Base-by-base conservation (phyloP, 2,113 vertebrate genomes). In the Solenodon paradoxus region DNA sequence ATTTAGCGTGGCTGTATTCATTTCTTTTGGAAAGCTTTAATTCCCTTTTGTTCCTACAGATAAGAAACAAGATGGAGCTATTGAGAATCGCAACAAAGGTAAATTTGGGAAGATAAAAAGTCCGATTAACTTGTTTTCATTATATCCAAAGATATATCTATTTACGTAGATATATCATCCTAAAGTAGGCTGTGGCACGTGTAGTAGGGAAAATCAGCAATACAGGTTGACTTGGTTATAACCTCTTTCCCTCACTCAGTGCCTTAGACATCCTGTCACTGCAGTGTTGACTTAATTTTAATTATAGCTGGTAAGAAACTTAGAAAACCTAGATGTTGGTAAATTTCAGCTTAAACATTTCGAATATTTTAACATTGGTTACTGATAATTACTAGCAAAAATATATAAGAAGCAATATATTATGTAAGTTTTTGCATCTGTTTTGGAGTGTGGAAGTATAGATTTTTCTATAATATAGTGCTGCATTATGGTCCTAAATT, bases 1-100 rank as follows among this genome's bases (percentile, higher is more conserved):
- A 97, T 96, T 97, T 93, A 97, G 35, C 38, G 38, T 88, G 68
- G 22, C 78, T 93, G 81, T 82, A 94, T 96, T 94, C 81, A 91
- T 90, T 97, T 96, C 96, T 93, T 92, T 95, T 94, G 96, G 96
- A 97, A 97, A 96, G 92, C 84, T 95, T 96, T 96, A 93, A 89
- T 95, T 86, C 88, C 80, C 45, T 97, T 83, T 95, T 86, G 90
- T 98, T 97, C 97, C 88, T 85, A 95, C 98, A 99, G 99, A 98
- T 98, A 99, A 99, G 98, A 99, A 99, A 97, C 99, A 99, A 98
- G 99, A 99, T 95, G 99, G 99, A 96, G 98, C 99, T 96, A 98
- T 99, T 97, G 99, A 99, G 98, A 99, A 99, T 97, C 98, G 99
- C 91, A 99, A 99, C 97, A 99, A 99, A 99, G 99, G 99, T 99